Percentiles rank a stretch among this genome's conserved stretches.
These are phyloP conservation scores for Centruroides sculpturatus DNA, from an alignment of 1,140 invertebrate species.

Conservation along the genomic window DNA sequence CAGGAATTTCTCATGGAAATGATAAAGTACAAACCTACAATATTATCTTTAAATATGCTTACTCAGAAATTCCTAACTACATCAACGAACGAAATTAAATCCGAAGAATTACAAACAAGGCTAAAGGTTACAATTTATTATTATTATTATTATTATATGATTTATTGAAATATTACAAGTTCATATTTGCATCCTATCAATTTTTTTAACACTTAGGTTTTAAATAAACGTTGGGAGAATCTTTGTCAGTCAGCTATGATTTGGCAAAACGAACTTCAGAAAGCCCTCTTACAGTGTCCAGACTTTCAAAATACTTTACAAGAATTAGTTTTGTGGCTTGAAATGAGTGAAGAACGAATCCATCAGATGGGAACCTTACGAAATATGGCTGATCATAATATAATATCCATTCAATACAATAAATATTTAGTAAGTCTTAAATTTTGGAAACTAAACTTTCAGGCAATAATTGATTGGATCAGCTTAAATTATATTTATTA, in stretches of 20 bases:
- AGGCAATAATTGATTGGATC: no score
- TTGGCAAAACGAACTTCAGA: conserved; percentile 12
- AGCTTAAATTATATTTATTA: no score
- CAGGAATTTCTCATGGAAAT: conserved; percentile 6
- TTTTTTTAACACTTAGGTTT: conserved; percentile 1
- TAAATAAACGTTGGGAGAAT: conserved; percentile 11
- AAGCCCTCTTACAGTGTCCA: conserved; percentile 5
- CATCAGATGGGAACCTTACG: not conserved
- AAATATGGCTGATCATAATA: not conserved
- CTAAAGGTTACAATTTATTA: not conserved
- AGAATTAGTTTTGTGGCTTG: conserved; percentile 11
- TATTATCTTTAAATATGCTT: conserved; percentile 3
- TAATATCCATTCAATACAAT: not conserved
- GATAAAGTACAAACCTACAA: not conserved
- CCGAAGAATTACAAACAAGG: not conserved
- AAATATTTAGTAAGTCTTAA: not conserved
- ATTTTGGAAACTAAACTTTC: not conserved
- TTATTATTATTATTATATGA: no score
- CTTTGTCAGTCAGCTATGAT: not conserved
- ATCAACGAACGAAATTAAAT: not conserved
- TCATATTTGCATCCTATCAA: not conserved
- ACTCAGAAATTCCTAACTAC: not conserved
- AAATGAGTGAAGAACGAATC: conserved; percentile 5
- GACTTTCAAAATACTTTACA: conserved; percentile 9
- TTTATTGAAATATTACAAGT: not conserved